phyloP scores from a whole-genome alignment of 2,113 vertebrate species.

The Mionectes macconnelli region DNA sequence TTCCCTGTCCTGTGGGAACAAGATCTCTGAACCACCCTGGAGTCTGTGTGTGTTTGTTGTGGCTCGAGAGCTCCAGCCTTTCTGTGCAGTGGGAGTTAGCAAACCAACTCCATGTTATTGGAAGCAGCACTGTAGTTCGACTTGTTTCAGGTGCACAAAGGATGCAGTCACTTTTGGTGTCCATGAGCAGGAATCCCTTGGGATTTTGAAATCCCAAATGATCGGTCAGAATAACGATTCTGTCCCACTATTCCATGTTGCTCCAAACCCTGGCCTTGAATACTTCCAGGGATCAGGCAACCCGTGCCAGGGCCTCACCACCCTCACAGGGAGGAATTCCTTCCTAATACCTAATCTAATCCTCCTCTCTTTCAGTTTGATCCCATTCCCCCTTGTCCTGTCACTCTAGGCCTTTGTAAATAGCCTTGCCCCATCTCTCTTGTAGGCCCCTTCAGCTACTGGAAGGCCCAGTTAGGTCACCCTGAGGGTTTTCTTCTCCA shows the following conservation, averaged over 20 bases:
- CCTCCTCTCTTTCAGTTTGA: fast-evolving
- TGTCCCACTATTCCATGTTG: fast-evolving
- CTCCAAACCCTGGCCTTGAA: background rate
- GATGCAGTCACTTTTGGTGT: background rate
- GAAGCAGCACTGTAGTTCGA: background rate
- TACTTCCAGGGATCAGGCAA: background rate
- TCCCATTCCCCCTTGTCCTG: too few species aligned
- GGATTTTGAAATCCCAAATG: background rate
- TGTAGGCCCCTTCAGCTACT: too few species aligned
- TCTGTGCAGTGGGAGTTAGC: background rate
- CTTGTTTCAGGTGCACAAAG: background rate
- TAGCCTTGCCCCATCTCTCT: background rate
- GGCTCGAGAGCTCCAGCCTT: background rate
- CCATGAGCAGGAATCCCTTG: background rate
- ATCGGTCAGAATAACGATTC: background rate
- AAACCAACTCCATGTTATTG: background rate
- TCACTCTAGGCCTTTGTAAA: background rate
- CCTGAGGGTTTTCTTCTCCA: too few species aligned
- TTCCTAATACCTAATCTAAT: background rate
- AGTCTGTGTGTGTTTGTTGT: background rate
- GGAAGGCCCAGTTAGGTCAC: too few species aligned
- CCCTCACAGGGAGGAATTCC: too few species aligned
- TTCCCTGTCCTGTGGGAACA: background rate
- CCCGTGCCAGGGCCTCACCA: background rate
- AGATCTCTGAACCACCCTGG: background rate